Percentiles rank a stretch among this genome's conserved stretches.
phyloP scores from a whole-genome alignment of 64 coral and sea anemone genomes.

The Catalaphyllia jardinei region DNA sequence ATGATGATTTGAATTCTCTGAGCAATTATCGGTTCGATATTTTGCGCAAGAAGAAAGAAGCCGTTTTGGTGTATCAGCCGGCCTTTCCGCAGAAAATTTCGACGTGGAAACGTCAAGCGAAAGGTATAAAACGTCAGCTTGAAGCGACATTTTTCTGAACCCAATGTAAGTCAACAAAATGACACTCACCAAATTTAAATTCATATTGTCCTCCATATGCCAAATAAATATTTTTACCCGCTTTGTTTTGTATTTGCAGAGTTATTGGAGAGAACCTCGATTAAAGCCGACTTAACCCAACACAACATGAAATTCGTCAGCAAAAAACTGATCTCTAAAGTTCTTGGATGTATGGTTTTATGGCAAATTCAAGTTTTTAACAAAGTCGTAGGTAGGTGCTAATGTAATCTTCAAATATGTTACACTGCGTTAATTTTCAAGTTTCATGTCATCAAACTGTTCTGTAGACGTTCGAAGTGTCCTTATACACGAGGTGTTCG shows the following conservation, averaged over 20 bases:
- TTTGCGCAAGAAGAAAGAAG: neutral
- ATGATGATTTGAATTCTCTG: neutral
- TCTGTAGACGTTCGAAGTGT: no score
- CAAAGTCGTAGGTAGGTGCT: neutral
- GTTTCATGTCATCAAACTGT: no score
- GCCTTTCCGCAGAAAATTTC: neutral
- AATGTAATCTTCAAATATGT: neutral
- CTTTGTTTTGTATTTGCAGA: neutral
- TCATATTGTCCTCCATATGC: neutral
- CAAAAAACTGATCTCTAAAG: neutral
- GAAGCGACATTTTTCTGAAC: neutral
- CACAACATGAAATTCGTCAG: neutral
- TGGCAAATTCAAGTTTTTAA: neutral
- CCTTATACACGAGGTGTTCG: no score
- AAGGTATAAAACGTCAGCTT: neutral
- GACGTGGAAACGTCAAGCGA: neutral
- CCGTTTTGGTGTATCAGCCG: neutral
- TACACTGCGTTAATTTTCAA: neutral
- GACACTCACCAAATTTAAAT: neutral
- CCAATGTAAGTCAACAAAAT: neutral
- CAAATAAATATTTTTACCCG: neutral
- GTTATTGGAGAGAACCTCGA: neutral
- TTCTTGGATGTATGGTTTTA: neutral
- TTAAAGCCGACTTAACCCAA: neutral
- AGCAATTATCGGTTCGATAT: neutral